Percentiles rank a stretch among this genome's conserved stretches.
Evolutionary conservation across 2,113 vertebrate species (phyloP).

Genomic region (Nannospalax galili): DNA sequence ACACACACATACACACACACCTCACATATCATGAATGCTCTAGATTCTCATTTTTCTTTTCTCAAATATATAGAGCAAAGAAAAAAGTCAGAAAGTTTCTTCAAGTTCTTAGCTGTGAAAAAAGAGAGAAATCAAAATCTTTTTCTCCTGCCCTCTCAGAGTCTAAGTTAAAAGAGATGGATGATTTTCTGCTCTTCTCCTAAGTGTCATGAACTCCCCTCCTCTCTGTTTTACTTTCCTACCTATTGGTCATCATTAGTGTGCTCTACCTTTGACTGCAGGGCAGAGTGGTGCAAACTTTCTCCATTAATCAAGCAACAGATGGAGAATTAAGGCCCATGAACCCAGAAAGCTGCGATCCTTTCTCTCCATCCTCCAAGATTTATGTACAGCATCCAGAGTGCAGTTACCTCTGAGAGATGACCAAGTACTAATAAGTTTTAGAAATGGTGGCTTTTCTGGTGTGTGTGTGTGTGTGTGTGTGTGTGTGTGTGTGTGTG

Average conservation of each 20-base stretch:
- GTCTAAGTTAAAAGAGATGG: conserved; percentile 37
- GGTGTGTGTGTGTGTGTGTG: not conserved
- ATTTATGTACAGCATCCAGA: conserved; percentile 38
- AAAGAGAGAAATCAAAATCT: conserved; percentile 64
- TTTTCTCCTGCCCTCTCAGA: not conserved
- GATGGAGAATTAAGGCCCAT: conserved; percentile 65
- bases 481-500: not conserved
- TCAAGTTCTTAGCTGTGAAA: not conserved
- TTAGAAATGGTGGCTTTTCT: conserved; percentile 15
- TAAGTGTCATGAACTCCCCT: not conserved
- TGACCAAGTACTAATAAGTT: not conserved
- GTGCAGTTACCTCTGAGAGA: conserved; percentile 33
- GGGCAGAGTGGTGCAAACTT: conserved; percentile 55
- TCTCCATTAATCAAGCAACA: conserved; percentile 73
- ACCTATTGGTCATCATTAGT: conserved; percentile 75
- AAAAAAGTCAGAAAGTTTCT: conserved; percentile 14
- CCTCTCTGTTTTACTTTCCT: conserved; percentile 1
- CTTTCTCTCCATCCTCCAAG: conserved; percentile 55
- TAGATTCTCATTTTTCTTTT: conserved; percentile 27
- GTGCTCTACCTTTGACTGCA: conserved; percentile 55
- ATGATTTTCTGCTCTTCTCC: conserved; percentile 50
- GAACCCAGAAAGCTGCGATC: conserved; percentile 43
- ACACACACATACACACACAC: not conserved
- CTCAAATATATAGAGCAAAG: not conserved
- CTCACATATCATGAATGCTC: not conserved